Percentiles rank a stretch among this genome's conserved stretches.
phyloP scores from a whole-genome alignment of 1,140 invertebrate species.

The Vanessa tameamea region DNA sequence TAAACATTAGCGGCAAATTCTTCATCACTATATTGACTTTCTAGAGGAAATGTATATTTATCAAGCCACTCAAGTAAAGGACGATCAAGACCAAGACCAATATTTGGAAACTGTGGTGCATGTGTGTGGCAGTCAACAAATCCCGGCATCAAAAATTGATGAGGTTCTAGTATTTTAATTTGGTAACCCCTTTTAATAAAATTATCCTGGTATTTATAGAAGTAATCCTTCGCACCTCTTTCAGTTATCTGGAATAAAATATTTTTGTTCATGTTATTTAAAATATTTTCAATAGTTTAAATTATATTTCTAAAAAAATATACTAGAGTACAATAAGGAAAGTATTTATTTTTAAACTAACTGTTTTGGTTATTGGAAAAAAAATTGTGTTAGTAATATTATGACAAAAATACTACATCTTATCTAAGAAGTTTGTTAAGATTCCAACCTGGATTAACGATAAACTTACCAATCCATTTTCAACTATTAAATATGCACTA shows the following conservation, averaged over 20 bases:
- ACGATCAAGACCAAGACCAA: slow-evolving; percentile 90
- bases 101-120: slow-evolving; percentile 92
- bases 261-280: too few relatives aligned
- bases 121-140: slow-evolving; percentile 95
- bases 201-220: slow-evolving; percentile 40
- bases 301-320: background rate
- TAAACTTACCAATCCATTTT: slow-evolving; percentile 66
- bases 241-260: slow-evolving; percentile 54
- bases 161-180: slow-evolving; percentile 46
- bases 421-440: too few relatives aligned
- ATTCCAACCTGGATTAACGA: background rate
- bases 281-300: too few relatives aligned
- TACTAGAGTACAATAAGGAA: too few relatives aligned
- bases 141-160: slow-evolving; percentile 92
- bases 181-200: slow-evolving; percentile 46
- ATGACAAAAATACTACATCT: too few relatives aligned
- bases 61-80: slow-evolving; percentile 91
- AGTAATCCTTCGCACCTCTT: slow-evolving; percentile 50
- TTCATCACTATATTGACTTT: slow-evolving; percentile 86
- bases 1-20: slow-evolving; percentile 88
- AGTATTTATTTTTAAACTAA: too few relatives aligned
- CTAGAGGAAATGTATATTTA: slow-evolving; percentile 93
- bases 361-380: background rate
- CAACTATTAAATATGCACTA: slow-evolving; percentile 57
- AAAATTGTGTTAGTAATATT: background rate